Base-by-base conservation (phyloP, 2,113 vertebrate species). In the Pluvialis apricaria region DNA sequence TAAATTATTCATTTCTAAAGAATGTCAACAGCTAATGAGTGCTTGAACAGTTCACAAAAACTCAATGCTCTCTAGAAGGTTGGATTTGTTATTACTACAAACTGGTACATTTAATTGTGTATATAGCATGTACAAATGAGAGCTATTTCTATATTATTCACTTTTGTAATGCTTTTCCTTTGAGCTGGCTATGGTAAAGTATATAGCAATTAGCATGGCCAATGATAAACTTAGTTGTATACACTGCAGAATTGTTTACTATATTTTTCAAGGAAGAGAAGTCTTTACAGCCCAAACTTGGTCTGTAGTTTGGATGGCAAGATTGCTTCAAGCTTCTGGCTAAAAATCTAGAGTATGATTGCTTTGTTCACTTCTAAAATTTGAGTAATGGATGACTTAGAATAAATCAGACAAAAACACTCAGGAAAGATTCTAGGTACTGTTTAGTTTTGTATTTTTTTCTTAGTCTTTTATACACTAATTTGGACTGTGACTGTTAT, bases 1-100 rank as follows among this genome's bases (percentile, higher is more conserved):
- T 91, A 90, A 91, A 82, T 88, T 95, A 80, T 93, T 97, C 84
- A 90, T 96, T 96, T 95, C 87, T 87, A 84, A 94, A 90, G 82
- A 92, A 96, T 93, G 87, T 93, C 96, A 94, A 88, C 75, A 93
- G 62, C 92, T 92, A 88, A 94, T 61, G 87, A 90, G 40, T 54
- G 75, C 72, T 92, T 69, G 62, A 91, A 85, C 38, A 44, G 49
- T 44, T 95, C 81, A 79, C 70, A 88, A 86, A 82, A 14, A 6
- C 84, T 77, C 45, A 18, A 0, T 82, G 62, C 25, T 94, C 58
- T 85, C 32, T 5, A 10, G 66, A 82, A 92, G 49, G 51, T 1
- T 82, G 70, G 34, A 69, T 85, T 73, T 87, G 28, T 85, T 91
- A 49, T 40, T 90, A 42, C 38, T 85, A 42, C 75, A 90, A 57